These are phyloP conservation scores for Picathartes gymnocephalus DNA, from an alignment of 2,113 vertebrate genomes.

Conservation along the genomic window DNA sequence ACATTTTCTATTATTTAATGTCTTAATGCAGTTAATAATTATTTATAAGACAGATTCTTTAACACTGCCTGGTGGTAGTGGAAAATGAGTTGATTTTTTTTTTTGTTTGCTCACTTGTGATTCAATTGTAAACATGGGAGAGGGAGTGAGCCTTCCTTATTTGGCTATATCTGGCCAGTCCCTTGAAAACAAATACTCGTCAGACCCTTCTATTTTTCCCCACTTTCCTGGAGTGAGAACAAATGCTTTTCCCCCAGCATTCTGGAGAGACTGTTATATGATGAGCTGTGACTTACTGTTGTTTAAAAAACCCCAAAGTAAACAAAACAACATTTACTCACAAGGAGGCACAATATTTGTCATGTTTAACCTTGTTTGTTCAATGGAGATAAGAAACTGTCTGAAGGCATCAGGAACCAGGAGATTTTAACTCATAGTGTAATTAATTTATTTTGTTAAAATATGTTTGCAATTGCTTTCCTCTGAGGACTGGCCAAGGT, in stretches of 20 bases:
- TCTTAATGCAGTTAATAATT: neutral
- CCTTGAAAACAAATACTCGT: neutral
- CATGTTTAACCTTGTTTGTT: slow-evolving; percentile 31
- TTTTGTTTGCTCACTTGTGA: neutral
- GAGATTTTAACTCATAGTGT: neutral
- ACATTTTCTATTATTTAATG: neutral
- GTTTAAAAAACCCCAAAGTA: neutral
- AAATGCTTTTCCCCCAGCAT: neutral
- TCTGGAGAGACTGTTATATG: neutral
- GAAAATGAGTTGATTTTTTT: neutral
- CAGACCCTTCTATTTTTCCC: neutral
- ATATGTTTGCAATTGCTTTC: neutral
- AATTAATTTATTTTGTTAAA: slow-evolving; percentile 26
- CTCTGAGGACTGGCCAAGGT: neutral
- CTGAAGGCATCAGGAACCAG: neutral
- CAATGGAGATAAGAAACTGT: neutral
- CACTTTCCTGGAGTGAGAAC: neutral
- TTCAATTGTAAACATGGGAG: neutral
- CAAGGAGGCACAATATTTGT: slow-evolving; percentile 1
- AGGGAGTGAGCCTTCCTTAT: neutral
- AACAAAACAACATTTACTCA: slow-evolving; percentile 36
- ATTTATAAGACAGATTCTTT: neutral
- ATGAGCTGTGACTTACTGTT: slow-evolving; percentile 19
- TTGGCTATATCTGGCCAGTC: neutral
- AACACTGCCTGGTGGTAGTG: neutral